Evolutionary conservation across 2,113 vertebrate species (phyloP).

Genomic region (Eulemur rufifrons): DNA sequence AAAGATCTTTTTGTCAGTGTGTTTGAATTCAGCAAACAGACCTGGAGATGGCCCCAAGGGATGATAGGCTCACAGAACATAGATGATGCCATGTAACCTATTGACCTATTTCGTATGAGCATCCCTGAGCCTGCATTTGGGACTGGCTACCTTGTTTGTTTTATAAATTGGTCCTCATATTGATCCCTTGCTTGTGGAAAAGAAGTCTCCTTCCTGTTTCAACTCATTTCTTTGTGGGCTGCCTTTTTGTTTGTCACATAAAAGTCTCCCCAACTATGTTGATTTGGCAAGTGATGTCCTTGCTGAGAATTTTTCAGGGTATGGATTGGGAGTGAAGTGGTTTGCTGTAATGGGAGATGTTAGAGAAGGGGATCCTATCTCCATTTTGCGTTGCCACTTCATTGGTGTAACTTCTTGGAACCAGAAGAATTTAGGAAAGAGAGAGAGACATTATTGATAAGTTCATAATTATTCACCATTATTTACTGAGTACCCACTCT

Average conservation of each 20-base stretch:
- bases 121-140: background rate
- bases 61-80: conserved; percentile 16
- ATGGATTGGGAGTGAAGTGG: background rate
- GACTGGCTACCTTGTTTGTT: conserved; percentile 2
- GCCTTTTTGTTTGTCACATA: background rate
- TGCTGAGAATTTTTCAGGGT: background rate
- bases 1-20: conserved; percentile 15
- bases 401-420: background rate
- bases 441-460: background rate
- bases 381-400: background rate
- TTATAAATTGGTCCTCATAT: conserved; percentile 35
- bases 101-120: conserved; percentile 38
- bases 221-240: background rate
- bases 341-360: background rate
- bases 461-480: background rate
- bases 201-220: conserved; percentile 1
- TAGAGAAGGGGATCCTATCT: background rate
- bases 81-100: background rate
- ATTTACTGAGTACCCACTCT: background rate
- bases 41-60: background rate
- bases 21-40: conserved; percentile 50
- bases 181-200: background rate
- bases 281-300: background rate
- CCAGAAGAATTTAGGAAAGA: background rate
- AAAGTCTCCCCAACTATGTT: background rate